Base-by-base conservation (phyloP, 1,140 invertebrate species). In the Lycorma delicatula region DNA sequence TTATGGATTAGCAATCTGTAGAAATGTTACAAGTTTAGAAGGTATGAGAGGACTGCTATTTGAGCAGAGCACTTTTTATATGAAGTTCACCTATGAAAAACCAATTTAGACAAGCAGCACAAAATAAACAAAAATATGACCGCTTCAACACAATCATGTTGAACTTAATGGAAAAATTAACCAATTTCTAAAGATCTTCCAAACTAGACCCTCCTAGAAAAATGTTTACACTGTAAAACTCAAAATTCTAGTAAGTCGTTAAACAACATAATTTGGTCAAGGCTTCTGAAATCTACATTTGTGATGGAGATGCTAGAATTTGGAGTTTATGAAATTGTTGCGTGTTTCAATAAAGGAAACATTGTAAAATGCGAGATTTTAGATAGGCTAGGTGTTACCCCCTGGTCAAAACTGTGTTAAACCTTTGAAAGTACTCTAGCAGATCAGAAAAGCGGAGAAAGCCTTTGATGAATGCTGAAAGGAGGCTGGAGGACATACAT, bases 41-140 rank as follows among this genome's bases (percentile, higher is more conserved):
- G 38, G 26, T 18, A 61, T 61, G n/a, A n/a, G 56, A 49, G 52
- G 16, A 27, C 38, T 34, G 57, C 44, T 22, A 58, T 62, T 5
- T 59, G 51, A 47, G 41, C 57, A 16, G 6, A 20, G 1, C 60
- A 57, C 50, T 60, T 31, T n/a, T 26, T 38, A 47, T 53, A 47
- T 54, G 7, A 29, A 20, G 18, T 54, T 44, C 5, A 48, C 51
- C 9, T 36, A 59, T 22, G 36, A 59, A 28, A 54, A 48, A 1
- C 52, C 58, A 61, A 36, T 72, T 61, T 64, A 62, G 64, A 20
- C 60, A 60, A 61, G 64, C 64, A 46, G 28, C 31, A 38, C 13
- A 47, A 23, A 47, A 56, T 9, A 56, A 56, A 29, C 22, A 56
- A 47, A 2, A 4, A 7, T 56, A 56, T 28, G 54, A 56, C 27